phyloP scores from a whole-genome alignment of 2,888 invertebrate genomes.

The Polydrusus tereticollis region DNA sequence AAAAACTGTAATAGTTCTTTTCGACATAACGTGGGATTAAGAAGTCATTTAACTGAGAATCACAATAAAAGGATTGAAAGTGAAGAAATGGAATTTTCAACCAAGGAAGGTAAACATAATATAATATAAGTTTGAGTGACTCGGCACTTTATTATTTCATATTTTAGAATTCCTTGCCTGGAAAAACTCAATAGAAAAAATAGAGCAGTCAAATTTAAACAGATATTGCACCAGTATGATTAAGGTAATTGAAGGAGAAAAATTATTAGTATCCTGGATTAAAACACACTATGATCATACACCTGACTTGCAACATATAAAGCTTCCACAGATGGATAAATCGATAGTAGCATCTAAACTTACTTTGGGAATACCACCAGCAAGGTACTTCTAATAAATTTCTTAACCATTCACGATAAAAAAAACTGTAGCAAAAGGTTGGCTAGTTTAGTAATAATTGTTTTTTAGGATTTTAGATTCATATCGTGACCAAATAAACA shows the following conservation, averaged over 20 bases:
- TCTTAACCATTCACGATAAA: neutral
- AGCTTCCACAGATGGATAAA: conserved; percentile 6
- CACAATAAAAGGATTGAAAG: too few relatives aligned
- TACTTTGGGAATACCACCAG: conserved; percentile 10
- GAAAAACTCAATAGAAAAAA: neutral
- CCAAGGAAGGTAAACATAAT: neutral
- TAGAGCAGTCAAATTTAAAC: neutral
- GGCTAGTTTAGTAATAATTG: neutral
- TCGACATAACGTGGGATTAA: conserved; percentile 6
- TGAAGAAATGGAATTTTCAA: too few relatives aligned
- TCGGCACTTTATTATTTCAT: neutral
- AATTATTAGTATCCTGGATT: conserved; percentile 2
- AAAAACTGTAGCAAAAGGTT: neutral
- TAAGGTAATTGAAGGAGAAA: conserved; percentile 2
- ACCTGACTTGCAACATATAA: conserved; percentile 19
- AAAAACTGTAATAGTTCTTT: conserved; percentile 13
- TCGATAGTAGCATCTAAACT: conserved; percentile 19
- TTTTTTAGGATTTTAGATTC: neutral
- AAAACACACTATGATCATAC: conserved; percentile 27
- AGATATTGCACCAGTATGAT: conserved; percentile 7
- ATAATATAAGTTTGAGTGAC: neutral
- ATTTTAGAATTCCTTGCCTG: conserved; percentile 11
- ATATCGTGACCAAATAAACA: neutral
- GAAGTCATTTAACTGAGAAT: neutral
- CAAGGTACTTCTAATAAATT: neutral